Base-by-base conservation (phyloP, 2,113 vertebrate species). In the Esox niger region DNA sequence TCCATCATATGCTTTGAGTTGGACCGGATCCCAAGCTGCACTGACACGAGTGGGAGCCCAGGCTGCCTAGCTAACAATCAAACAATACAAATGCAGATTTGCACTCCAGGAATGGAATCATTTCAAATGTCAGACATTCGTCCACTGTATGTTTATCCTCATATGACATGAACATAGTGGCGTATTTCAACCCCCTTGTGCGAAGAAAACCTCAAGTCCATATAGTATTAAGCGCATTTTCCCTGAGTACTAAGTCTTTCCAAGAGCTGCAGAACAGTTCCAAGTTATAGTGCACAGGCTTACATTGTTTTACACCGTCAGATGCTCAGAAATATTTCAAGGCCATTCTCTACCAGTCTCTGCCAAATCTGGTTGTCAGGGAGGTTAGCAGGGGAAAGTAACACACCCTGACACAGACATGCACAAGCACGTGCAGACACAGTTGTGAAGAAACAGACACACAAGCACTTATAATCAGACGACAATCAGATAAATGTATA, bases 1-100 rank as follows among this genome's bases (percentile, higher is more conserved):
- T 85, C 85, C 85, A 89, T 85, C 88, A 86, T 89, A 83, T 88
- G 88, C 88, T 87, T 84, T 82, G 81, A 86, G 84, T 89, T 88
- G 86, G 86, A 85, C 68, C 30, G 71, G 57, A 79, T 85, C 85
- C 84, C 62, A 23, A 82, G 74, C 79, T 86, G 82, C 77, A 73
- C 79, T 83, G 82, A 84, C 87, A 83, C 80, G 79, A 88, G 73
- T 78, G 79, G 68, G 73, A 80, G 82, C 77, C 84, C 84, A 84
- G 84, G 84, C 82, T 77, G 26, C 9, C 25, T 26, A 2, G 72
- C 85, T 78, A 78, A 86, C 83, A 86, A 80, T 86, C 81, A 79
- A 80, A 84, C 78, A 72, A 74, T 68, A 79, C 82, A 63, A 86
- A 80, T 2, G 66, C 68, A 64, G 69, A 85, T 80, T 77, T 80